Evolutionary conservation across 2,113 vertebrate species (phyloP).

Genomic region (Hemiscyllium ocellatum): DNA sequence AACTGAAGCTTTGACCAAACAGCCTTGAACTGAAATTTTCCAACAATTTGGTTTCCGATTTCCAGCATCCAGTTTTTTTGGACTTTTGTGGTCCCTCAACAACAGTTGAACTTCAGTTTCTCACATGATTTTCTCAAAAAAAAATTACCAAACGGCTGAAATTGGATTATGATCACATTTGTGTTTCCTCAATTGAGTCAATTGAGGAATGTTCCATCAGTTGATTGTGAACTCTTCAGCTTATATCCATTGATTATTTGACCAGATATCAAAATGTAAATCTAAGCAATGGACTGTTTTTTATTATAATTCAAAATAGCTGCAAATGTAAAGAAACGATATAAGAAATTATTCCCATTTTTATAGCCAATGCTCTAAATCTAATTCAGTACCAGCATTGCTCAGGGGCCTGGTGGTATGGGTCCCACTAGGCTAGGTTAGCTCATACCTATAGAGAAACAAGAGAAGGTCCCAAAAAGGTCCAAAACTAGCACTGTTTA

Average conservation of each 20-base stretch:
- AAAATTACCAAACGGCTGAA: not conserved
- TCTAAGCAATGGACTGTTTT: not conserved
- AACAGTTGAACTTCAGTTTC: not conserved
- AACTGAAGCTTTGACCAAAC: not conserved
- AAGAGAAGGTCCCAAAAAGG: not conserved
- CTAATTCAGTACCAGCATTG: not conserved
- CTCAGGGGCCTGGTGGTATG: not conserved
- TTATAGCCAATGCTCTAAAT: not conserved
- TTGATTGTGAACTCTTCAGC: not conserved
- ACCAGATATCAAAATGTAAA: not conserved
- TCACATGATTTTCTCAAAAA: not conserved
- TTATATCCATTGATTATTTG: not conserved
- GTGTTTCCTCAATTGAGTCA: not conserved
- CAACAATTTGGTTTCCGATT: too few relatives aligned
- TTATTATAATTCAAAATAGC: not conserved
- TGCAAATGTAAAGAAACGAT: not conserved
- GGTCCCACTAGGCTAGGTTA: not conserved
- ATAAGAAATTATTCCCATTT: not conserved
- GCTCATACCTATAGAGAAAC: not conserved
- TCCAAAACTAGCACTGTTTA: not conserved
- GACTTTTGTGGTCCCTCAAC: not conserved
- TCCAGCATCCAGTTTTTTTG: too few relatives aligned
- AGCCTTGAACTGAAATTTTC: not conserved
- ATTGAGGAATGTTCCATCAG: not conserved
- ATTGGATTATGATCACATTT: not conserved